These are phyloP conservation scores for Standfussiana lucernea DNA, from an alignment of 2,888 invertebrate species.

Conservation along the genomic window DNA sequence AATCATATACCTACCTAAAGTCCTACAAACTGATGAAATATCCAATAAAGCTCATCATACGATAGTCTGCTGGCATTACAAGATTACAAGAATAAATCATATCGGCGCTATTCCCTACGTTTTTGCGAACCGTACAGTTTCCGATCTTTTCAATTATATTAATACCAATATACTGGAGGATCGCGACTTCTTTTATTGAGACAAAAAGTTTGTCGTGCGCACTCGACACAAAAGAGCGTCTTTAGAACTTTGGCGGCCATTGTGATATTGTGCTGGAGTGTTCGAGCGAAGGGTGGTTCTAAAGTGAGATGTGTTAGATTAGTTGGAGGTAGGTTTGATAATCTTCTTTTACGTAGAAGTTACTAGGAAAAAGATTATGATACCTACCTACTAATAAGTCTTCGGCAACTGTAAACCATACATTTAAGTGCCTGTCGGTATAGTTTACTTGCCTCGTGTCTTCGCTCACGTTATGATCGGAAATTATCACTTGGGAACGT, in stretches of 20 bases:
- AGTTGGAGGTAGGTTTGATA: not conserved
- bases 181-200: conserved; percentile 37
- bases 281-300: not conserved
- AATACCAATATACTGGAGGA: conserved; percentile 44
- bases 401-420: not conserved
- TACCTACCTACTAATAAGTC: not conserved
- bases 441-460: not conserved
- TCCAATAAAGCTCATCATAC: conserved; percentile 13
- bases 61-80: conserved; percentile 31
- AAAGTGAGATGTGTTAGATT: not conserved
- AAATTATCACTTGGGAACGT: no score
- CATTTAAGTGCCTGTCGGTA: no score
- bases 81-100: conserved; percentile 54
- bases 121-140: conserved; percentile 38
- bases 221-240: conserved; percentile 35
- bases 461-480: no score
- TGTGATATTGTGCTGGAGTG: conserved; percentile 22
- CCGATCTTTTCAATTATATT: conserved; percentile 58
- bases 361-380: not conserved
- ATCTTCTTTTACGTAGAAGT: not conserved
- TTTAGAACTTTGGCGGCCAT: conserved; percentile 22
- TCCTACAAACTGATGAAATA: not conserved
- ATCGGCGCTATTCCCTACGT: conserved; percentile 31
- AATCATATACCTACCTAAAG: not conserved
- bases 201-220: conserved; percentile 37